A percentile compares a stretch with the other conserved stretches of the same genome.
Evolutionary conservation across 1,140 invertebrate genomes (phyloP).

Genomic region (Plectrocnemia conspersa): DNA sequence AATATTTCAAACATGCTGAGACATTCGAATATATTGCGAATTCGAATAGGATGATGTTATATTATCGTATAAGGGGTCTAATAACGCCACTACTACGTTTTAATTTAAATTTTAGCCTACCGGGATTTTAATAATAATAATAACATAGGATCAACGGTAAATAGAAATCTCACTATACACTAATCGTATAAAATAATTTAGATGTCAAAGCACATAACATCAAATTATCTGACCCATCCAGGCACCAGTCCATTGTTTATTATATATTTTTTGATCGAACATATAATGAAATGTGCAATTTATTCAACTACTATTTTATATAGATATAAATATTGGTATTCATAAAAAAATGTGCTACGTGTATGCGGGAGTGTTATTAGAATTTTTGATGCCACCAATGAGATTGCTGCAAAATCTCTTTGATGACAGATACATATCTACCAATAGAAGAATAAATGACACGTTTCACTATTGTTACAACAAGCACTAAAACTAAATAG

Average conservation of each 20-base stretch:
- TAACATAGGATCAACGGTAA: slow-evolving; percentile 23
- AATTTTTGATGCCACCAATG: slow-evolving; percentile 5
- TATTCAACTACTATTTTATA: too few species aligned
- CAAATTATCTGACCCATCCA: slow-evolving; percentile 33
- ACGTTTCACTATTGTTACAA: slow-evolving; percentile 29
- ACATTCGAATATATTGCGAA: not conserved
- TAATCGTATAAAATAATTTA: slow-evolving; percentile 16
- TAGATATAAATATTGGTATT: too few species aligned
- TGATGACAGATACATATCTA: slow-evolving; percentile 12
- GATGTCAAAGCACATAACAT: slow-evolving; percentile 31
- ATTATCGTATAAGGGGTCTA: slow-evolving; percentile 7
- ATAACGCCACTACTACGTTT: slow-evolving; percentile 18
- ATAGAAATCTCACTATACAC: slow-evolving; percentile 31
- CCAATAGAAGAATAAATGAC: slow-evolving; percentile 22
- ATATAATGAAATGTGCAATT: not conserved
- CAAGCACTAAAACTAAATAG: slow-evolving; percentile 33
- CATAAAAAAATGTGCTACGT: too few species aligned
- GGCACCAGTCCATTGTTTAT: slow-evolving; percentile 26
- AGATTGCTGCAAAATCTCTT: too few species aligned
- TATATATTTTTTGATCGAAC: too few species aligned
- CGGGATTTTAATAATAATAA: slow-evolving; percentile 15
- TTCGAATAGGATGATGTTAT: not conserved
- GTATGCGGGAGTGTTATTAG: slow-evolving; percentile 5
- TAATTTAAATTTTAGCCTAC: slow-evolving; percentile 19
- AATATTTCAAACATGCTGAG: not conserved